Conservation (phyloP, 1,140 invertebrate genomes). For the Riptortus pedestris region DNA sequence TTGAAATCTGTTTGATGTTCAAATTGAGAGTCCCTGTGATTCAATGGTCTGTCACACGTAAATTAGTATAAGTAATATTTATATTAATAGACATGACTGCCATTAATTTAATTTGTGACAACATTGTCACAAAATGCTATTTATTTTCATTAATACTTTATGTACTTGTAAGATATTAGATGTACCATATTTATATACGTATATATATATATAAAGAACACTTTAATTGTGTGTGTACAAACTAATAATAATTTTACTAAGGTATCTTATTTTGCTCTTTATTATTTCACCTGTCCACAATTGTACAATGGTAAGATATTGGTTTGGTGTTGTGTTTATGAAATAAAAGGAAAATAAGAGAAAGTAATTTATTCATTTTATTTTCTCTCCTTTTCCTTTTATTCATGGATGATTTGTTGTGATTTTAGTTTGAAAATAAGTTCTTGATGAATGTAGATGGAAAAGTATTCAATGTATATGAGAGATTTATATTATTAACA, state of each 20-base stretch:
- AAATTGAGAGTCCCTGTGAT: neutral
- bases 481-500: neutral
- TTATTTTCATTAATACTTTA: conserved; percentile 2
- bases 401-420: neutral
- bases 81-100: conserved; percentile 12
- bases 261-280: neutral
- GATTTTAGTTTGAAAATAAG: neutral
- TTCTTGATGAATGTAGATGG: neutral
- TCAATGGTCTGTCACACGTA: neutral
- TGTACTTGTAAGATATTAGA: conserved; percentile 9
- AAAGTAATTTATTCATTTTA: too few relatives aligned
- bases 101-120: conserved; percentile 3
- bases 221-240: neutral
- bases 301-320: neutral
- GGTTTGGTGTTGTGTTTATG: conserved; percentile 5
- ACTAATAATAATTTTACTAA: conserved; percentile 1
- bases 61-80: neutral
- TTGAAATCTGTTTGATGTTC: neutral
- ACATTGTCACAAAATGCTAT: neutral
- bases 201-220: neutral
- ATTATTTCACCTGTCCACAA: conserved; percentile 2
- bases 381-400: neutral
- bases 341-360: too few relatives aligned
- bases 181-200: conserved; percentile 5
- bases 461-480: neutral